Conservation (phyloP, 2,888 invertebrate species). For the Cryptocephalus moraei region DNA sequence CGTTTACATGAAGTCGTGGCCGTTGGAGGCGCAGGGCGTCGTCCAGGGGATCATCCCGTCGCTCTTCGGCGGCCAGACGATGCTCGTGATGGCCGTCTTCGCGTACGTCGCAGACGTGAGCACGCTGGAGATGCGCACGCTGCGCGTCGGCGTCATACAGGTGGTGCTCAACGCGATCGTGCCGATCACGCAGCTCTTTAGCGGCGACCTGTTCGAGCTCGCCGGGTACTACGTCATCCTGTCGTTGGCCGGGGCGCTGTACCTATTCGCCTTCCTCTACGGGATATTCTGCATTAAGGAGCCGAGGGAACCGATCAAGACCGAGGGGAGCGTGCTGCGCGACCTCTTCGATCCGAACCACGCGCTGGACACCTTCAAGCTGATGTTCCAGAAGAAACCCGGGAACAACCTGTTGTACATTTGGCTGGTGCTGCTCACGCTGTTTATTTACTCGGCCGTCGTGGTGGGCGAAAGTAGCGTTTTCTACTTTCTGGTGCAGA, state of each 20-base stretch:
- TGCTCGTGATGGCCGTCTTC: slow-evolving; percentile 34
- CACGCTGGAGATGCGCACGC: slow-evolving; percentile 47
- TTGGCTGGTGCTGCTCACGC: slow-evolving; percentile 21
- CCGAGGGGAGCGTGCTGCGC: slow-evolving; percentile 16
- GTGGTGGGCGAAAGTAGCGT: slow-evolving; percentile 46
- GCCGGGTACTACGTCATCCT: slow-evolving; percentile 31
- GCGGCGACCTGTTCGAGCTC: slow-evolving; percentile 25
- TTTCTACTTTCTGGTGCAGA: slow-evolving; percentile 48
- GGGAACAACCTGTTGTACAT: slow-evolving; percentile 25
- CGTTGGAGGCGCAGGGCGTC: slow-evolving; percentile 41
- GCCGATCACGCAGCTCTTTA: slow-evolving; percentile 26
- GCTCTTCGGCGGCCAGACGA: slow-evolving; percentile 47
- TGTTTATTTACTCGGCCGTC: slow-evolving; percentile 24
- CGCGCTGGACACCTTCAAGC: slow-evolving; percentile 28
- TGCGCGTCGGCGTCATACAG: slow-evolving; percentile 49
- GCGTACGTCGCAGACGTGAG: slow-evolving; percentile 39
- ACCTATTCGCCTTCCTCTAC: slow-evolving; percentile 27
- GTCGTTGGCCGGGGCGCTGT: slow-evolving; percentile 23
- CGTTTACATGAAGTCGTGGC: slow-evolving; percentile 47
- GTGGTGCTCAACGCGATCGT: slow-evolving; percentile 27
- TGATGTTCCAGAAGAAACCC: slow-evolving; percentile 25
- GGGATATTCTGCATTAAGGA: slow-evolving; percentile 31
- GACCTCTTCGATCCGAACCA: slow-evolving; percentile 32
- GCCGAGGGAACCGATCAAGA: slow-evolving; percentile 16
- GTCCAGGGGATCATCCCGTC: slow-evolving; percentile 47